These are phyloP conservation scores for Tragelaphus strepsiceros DNA, from an alignment of 2,113 vertebrate species.

Conservation along the genomic window DNA sequence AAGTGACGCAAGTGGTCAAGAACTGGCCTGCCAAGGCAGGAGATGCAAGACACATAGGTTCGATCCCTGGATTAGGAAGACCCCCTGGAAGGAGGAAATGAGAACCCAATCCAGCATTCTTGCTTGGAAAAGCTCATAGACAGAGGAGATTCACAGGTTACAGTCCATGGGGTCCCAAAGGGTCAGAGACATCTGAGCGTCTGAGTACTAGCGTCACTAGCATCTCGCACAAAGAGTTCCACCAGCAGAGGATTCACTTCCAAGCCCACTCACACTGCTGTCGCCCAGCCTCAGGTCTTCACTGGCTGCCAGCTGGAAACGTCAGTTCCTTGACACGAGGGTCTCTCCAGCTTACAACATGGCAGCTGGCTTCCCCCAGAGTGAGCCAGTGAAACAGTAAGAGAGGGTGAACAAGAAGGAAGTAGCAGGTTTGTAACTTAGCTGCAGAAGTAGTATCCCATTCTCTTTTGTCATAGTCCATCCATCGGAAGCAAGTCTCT, in stretches of 20 bases:
- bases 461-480: background rate
- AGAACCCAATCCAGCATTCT: background rate
- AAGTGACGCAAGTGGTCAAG: background rate
- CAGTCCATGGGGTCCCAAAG: background rate
- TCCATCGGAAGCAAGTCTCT: background rate
- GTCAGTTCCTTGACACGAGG: background rate
- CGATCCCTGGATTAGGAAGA: background rate
- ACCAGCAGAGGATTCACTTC: background rate
- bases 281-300: background rate
- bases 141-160: background rate
- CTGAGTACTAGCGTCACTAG: background rate
- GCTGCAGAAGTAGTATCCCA: background rate
- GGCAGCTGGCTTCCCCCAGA: background rate
- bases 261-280: background rate
- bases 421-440: background rate
- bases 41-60: background rate
- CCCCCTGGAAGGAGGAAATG: background rate
- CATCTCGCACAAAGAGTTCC: background rate
- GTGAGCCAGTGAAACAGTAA: background rate
- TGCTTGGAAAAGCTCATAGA: background rate
- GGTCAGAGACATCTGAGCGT: background rate
- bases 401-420: background rate
- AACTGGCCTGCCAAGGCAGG: background rate
- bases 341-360: background rate
- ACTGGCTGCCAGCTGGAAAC: background rate